Conservation (phyloP, 2,113 vertebrate genomes). For the Aptenodytes patagonicus region DNA sequence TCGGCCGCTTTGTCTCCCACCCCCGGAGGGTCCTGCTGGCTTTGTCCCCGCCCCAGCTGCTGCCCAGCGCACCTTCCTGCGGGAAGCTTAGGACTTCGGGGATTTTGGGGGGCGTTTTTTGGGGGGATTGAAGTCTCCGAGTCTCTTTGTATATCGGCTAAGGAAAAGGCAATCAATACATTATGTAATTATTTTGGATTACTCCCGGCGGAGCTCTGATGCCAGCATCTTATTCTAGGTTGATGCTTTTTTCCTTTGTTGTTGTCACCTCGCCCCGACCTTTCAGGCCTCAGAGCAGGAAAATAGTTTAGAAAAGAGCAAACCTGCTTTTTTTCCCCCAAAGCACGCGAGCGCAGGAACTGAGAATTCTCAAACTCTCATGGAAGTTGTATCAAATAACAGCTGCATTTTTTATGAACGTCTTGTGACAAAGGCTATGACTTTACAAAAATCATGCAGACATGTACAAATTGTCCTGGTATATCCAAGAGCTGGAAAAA, state of each 20-base stretch:
- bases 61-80: slow-evolving; percentile 6
- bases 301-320: slow-evolving; percentile 5
- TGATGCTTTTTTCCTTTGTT: slow-evolving; percentile 4
- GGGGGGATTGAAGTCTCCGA: background rate
- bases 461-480: background rate
- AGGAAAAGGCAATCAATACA: slow-evolving; percentile 39
- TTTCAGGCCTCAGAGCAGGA: background rate
- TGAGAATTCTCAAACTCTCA: background rate
- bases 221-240: slow-evolving; percentile 7
- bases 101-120: background rate
- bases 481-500: background rate
- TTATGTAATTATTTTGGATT: slow-evolving; percentile 38
- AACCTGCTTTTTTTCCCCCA: background rate
- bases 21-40: background rate
- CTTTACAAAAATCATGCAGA: slow-evolving; percentile 17
- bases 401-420: slow-evolving; percentile 11
- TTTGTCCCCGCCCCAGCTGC: slow-evolving; percentile 60
- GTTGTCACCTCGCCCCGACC: background rate
- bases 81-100: background rate
- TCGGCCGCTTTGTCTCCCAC: slow-evolving; percentile 1
- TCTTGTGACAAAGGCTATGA: slow-evolving; percentile 33
- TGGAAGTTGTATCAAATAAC: background rate
- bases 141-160: background rate
- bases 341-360: background rate
- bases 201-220: slow-evolving; percentile 16